phyloP scores from a whole-genome alignment of 2,888 invertebrate genomes.

The Agelastica alni region DNA sequence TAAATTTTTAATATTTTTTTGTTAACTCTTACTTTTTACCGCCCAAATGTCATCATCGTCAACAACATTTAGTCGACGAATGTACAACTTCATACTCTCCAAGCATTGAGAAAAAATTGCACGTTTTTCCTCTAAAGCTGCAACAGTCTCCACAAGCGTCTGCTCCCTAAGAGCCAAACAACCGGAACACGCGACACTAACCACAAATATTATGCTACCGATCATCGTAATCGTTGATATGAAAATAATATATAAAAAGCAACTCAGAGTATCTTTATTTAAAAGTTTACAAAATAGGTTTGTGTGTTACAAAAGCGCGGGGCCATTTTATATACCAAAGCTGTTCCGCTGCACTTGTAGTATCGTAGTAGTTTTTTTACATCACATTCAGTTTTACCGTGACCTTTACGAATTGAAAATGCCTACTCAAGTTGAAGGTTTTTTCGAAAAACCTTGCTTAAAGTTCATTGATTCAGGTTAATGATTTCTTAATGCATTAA shows the following conservation, averaged over 20 bases:
- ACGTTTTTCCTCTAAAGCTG: neutral
- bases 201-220: neutral
- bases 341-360: neutral
- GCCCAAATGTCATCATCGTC: slow-evolving; percentile 6
- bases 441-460: neutral
- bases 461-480: neutral
- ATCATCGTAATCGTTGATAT: neutral
- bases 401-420: neutral
- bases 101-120: neutral
- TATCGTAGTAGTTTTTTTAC: neutral
- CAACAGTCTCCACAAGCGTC: neutral
- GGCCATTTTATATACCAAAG: neutral
- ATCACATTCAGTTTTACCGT: neutral
- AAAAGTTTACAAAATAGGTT: neutral
- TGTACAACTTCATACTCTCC: neutral
- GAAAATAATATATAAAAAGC: neutral
- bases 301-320: neutral
- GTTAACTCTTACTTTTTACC: slow-evolving; percentile 7
- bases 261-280: neutral
- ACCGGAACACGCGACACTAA: neutral
- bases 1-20: neutral
- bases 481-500: neutral
- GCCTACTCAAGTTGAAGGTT: neutral
- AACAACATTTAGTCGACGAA: neutral
- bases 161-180: neutral